phyloP scores from a whole-genome alignment of 2,113 vertebrate species.

The Toxotes jaculatrix region DNA sequence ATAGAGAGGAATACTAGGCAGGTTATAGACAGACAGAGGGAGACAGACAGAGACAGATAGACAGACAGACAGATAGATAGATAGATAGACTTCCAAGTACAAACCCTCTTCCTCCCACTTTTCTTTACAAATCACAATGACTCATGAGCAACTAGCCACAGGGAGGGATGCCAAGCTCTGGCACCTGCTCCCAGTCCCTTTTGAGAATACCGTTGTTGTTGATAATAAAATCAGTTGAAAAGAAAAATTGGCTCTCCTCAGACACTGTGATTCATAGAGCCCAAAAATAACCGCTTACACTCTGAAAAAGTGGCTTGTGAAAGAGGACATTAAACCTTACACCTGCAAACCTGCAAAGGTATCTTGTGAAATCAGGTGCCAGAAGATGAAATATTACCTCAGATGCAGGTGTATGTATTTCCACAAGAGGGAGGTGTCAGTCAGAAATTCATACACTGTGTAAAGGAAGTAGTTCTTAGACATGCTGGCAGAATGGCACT shows the following conservation, averaged over 20 bases:
- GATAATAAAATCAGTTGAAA: constrained; percentile 9
- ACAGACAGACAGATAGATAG: constrained; percentile 1
- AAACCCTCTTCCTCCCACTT: not conserved
- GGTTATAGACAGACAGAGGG: constrained; percentile 8
- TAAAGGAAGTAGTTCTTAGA: not conserved
- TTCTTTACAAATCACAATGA: constrained; percentile 1
- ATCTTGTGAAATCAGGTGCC: not conserved
- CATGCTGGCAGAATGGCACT: not conserved
- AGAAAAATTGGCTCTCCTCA: not conserved
- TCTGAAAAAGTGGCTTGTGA: not conserved
- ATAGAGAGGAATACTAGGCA: not conserved
- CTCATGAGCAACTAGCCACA: constrained; percentile 8
- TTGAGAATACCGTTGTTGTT: constrained; percentile 11
- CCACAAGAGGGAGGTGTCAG: not conserved
- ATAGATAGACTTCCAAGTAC: not conserved
- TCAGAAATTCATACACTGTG: not conserved
- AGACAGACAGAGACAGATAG: constrained; percentile 4
- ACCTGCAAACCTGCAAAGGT: not conserved
- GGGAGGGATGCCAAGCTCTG: constrained; percentile 1
- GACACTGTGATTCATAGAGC: constrained; percentile 13
- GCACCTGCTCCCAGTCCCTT: not conserved
- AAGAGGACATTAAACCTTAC: not conserved
- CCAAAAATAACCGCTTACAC: not conserved
- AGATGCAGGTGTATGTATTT: not conserved
- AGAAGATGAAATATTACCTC: not conserved